Evolutionary conservation across 2,797 vertebrate species (phyloP).

Genomic region (Megaceryle alcyon): DNA sequence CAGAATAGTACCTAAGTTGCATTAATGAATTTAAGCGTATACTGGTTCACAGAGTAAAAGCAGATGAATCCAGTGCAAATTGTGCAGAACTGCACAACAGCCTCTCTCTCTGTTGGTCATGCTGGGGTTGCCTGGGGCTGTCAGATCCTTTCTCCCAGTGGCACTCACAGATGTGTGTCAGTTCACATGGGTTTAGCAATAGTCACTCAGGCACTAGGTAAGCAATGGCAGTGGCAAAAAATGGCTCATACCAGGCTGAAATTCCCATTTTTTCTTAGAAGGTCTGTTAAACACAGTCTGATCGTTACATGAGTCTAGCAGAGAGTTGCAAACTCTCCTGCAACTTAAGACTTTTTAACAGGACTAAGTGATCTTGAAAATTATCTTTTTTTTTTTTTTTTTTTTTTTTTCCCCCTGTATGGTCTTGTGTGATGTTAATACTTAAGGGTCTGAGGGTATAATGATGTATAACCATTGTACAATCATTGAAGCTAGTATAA

Average conservation of each 20-base stretch:
- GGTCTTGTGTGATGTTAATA: neutral
- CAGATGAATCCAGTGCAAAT: neutral
- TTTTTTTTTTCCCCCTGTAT: neutral
- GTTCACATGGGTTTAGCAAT: neutral
- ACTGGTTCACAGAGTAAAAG: neutral
- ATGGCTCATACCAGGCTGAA: neutral
- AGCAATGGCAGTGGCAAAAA: neutral
- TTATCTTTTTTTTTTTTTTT: neutral
- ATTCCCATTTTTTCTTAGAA: neutral
- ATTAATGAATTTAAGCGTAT: neutral
- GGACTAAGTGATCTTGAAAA: neutral
- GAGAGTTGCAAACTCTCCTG: neutral
- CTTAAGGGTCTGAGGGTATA: neutral
- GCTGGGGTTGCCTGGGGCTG: neutral
- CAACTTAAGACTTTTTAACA: neutral
- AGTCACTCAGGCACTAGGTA: neutral
- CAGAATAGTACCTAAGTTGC: neutral
- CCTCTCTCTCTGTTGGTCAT: neutral
- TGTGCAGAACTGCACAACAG: neutral
- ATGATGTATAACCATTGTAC: neutral
- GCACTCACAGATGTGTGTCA: neutral
- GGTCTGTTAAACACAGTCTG: neutral
- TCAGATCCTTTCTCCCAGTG: neutral
- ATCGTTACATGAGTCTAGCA: neutral
- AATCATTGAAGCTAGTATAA: neutral